Percentiles rank a stretch among this genome's conserved stretches.
phyloP scores from a whole-genome alignment of 2,888 invertebrate species.

The Mactromeris polynyma region DNA sequence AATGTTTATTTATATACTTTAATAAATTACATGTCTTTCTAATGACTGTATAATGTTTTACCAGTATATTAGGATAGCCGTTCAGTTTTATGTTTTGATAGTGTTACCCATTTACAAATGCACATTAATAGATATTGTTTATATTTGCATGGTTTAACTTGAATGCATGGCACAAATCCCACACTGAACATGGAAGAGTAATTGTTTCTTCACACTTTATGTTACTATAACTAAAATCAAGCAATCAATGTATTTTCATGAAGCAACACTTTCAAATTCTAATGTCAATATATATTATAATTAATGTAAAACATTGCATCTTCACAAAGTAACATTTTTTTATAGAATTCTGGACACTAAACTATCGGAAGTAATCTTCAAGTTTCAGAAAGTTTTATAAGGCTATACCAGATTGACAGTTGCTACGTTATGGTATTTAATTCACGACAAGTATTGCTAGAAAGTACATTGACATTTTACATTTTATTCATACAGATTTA shows the following conservation, averaged over 20 bases:
- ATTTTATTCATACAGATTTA: constrained; percentile 34
- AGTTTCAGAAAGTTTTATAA: neutral
- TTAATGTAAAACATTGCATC: too few relatives aligned
- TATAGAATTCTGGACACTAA: too few relatives aligned
- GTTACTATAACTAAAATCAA: neutral
- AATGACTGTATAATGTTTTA: too few relatives aligned
- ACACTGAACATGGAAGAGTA: neutral
- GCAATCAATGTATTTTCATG: neutral
- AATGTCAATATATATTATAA: neutral
- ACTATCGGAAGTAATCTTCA: too few relatives aligned
- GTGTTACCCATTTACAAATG: neutral
- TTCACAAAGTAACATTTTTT: too few relatives aligned
- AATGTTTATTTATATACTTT: too few relatives aligned
- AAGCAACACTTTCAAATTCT: neutral
- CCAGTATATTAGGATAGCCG: neutral
- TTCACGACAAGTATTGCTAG: neutral
- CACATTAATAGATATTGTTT: neutral
- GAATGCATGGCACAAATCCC: neutral
- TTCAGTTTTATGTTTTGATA: neutral
- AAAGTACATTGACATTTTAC: constrained; percentile 4
- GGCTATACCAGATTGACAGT: neutral
- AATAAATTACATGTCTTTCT: too few relatives aligned
- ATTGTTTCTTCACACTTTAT: neutral
- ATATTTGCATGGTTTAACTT: constrained; percentile 20
- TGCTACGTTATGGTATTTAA: neutral